Base-by-base conservation (phyloP, 2,113 vertebrate species). In the Arenaria interpres region DNA sequence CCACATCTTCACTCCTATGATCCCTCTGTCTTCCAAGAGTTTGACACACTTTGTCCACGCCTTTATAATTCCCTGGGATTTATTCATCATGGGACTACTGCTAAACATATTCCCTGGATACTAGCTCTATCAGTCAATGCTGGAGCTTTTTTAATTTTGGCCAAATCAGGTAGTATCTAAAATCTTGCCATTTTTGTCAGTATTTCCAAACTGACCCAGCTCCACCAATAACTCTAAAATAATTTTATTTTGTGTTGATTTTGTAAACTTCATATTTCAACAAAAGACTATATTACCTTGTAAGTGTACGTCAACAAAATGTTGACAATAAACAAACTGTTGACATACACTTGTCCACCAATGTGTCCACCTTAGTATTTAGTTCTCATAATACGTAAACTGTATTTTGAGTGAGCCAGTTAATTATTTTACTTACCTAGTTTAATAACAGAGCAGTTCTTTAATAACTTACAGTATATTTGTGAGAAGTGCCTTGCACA, bases 1-100 rank as follows among this genome's bases (percentile, higher is more conserved):
- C 21, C 3, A 0, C 1, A 1, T 27, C 41, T 53, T 68, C 19
- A 6, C 14, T 83, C 18, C 60, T 4, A 1, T 69, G 48, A 6
- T 60, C 23, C 27, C 4, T 62, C 46, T 75, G 32, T 51, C 15
- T 87, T 45, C 28, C 33, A 63, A 3, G 16, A 69, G 22, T 45
- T 56, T 16, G 8, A 63, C 22, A 78, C 37, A 57, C 7, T 84
- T 77, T 85, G 57, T 64, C 50, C 5, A 1, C 0, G 0, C 24
- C 45, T 77, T 69, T 46, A 23, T 17, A 73, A 0, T 59, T 53
- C 63, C 24, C 79, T 92, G 75, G 45, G 15, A 71, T 89, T 86
- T 84, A 69, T 81, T 94, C 33, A 25, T 63, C 39, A 1, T 48
- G 60, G 45, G 18, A 76, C 48, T 91, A 64, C 57, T 46, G 39